Percentiles rank a stretch among this genome's conserved stretches.
These are phyloP conservation scores for Tenualosa thibaudeaui DNA, from an alignment of 2,797 vertebrate genomes.

Conservation along the genomic window DNA sequence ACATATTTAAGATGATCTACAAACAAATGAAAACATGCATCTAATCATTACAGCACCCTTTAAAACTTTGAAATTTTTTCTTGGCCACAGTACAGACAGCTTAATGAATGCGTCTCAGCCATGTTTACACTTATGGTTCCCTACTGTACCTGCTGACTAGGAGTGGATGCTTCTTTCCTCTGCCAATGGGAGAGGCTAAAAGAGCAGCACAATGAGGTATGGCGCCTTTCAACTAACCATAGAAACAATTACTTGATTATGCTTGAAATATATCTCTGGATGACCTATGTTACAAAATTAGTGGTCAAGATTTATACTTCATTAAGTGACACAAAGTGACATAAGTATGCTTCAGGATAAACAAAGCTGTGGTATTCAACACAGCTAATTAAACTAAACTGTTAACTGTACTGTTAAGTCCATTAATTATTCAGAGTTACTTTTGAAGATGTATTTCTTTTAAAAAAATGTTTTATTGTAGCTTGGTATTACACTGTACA, in stretches of 20 bases:
- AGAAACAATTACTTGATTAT: not conserved
- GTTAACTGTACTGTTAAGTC: not conserved
- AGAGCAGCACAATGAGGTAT: not conserved
- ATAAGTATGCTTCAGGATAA: not conserved
- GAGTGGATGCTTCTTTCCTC: not conserved
- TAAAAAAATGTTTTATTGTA: not conserved
- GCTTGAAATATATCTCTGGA: not conserved
- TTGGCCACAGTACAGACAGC: not conserved
- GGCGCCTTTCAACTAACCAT: not conserved
- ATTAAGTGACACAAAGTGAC: too few species aligned
- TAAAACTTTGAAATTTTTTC: not conserved
- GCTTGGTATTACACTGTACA: not conserved
- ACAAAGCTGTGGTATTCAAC: not conserved
- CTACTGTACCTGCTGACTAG: not conserved
- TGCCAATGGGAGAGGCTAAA: not conserved
- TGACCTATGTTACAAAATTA: not conserved
- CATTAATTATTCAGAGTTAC: not conserved
- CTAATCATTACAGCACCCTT: too few species aligned
- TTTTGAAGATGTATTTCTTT: too few species aligned
- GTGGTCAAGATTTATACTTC: not conserved
- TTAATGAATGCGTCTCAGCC: not conserved
- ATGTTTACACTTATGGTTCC: not conserved
- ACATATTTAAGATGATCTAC: not conserved
- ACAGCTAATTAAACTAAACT: not conserved
- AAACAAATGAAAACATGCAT: not conserved